These are phyloP conservation scores for Lerista edwardsae DNA, from an alignment of 2,797 vertebrate species.

Conservation along the genomic window DNA sequence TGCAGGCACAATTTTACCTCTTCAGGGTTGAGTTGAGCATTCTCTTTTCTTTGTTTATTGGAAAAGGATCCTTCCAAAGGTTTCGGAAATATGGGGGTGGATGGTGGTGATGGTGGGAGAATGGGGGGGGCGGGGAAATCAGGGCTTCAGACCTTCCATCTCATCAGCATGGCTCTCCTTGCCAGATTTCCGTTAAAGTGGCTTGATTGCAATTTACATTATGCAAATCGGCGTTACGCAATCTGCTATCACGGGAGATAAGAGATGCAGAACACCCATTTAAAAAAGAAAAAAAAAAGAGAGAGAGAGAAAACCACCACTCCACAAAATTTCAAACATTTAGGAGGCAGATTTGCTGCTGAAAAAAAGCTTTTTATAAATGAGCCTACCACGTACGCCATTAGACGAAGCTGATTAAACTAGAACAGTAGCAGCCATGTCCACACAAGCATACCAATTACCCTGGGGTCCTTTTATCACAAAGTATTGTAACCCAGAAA, in stretches of 20 bases:
- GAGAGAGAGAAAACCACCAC: slow-evolving; percentile 64
- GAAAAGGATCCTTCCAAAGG: slow-evolving; percentile 11
- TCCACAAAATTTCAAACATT: slow-evolving; percentile 71
- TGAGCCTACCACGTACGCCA: slow-evolving; percentile 50
- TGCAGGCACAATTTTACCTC: slow-evolving; percentile 53
- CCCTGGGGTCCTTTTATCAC: background rate
- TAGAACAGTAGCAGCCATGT: slow-evolving; percentile 33
- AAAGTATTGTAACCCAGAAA: slow-evolving; percentile 18
- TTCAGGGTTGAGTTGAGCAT: slow-evolving; percentile 41
- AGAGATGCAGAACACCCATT: slow-evolving; percentile 64
- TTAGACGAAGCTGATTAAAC: slow-evolving; percentile 71
- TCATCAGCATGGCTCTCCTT: slow-evolving; percentile 66
- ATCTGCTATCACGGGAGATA: slow-evolving; percentile 66
- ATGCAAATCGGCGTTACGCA: slow-evolving; percentile 71
- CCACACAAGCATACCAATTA: slow-evolving; percentile 20
- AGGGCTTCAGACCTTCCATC: slow-evolving; percentile 52
- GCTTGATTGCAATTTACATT: slow-evolving; percentile 80
- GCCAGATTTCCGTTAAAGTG: slow-evolving; percentile 73
- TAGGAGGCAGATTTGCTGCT: slow-evolving; percentile 71
- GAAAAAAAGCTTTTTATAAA: slow-evolving; percentile 59
- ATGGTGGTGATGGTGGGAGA: too few species aligned
- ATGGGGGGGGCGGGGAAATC: background rate
- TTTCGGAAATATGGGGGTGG: slow-evolving; percentile 37
- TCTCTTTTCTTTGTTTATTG: slow-evolving; percentile 23
- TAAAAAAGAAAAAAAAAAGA: slow-evolving; percentile 44